Percentiles rank a stretch among this genome's conserved stretches.
These are phyloP conservation scores for Dastarcus helophoroides DNA, from an alignment of 2,888 invertebrate species.

Conservation along the genomic window DNA sequence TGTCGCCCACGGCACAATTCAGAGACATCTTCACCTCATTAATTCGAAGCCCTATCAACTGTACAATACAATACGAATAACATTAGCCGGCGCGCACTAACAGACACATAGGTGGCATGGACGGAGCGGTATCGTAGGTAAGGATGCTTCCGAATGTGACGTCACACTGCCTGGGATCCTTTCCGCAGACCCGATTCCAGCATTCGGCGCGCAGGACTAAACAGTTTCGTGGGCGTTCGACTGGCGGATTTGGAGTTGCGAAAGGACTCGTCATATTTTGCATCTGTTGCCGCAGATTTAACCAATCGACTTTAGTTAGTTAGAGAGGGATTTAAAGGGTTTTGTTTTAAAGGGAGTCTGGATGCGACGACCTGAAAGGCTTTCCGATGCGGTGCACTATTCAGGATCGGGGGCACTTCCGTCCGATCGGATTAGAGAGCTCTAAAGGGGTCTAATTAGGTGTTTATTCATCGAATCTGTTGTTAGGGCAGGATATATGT, in stretches of 20 bases:
- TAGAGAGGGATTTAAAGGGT: background rate
- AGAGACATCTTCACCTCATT: no score
- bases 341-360: no score
- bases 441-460: no score
- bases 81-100: slow-evolving; percentile 18
- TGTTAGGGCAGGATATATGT: no score
- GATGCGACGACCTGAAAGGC: no score
- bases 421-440: no score
- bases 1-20: no score
- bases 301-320: background rate
- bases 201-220: slow-evolving; percentile 18
- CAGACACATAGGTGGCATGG: no score
- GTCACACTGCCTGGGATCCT: slow-evolving; percentile 36
- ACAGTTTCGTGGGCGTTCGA: slow-evolving; percentile 18
- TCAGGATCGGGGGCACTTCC: no score
- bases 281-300: slow-evolving; percentile 1
- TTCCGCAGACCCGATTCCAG: slow-evolving; percentile 30
- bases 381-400: no score
- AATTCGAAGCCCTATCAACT: background rate
- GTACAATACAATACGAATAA: slow-evolving; percentile 7
- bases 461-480: no score
- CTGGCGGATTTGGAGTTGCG: background rate
- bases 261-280: slow-evolving; percentile 2
- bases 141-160: slow-evolving; percentile 34
- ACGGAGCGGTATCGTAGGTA: slow-evolving; percentile 23